phyloP scores from a whole-genome alignment of 2,113 vertebrate species.

The Pandion haliaetus region DNA sequence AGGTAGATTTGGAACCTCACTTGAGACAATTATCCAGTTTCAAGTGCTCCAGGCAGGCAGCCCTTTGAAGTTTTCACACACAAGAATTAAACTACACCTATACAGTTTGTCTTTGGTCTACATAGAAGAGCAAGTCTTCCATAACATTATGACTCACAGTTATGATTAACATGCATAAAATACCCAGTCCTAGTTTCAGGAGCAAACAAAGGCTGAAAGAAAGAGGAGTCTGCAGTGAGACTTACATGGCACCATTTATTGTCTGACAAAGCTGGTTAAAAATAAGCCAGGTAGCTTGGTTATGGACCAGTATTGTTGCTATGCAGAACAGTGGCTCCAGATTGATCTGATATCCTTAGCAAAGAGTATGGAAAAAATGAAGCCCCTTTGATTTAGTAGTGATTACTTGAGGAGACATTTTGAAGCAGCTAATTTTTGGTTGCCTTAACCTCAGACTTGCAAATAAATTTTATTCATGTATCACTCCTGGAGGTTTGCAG shows the following conservation, averaged over 20 bases:
- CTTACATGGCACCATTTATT: neutral
- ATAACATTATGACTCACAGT: neutral
- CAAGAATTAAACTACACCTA: neutral
- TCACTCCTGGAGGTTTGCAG: neutral
- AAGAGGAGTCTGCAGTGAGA: neutral
- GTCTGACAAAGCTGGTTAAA: neutral
- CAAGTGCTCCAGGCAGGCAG: neutral
- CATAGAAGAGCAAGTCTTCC: neutral
- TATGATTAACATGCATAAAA: neutral
- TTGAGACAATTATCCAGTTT: neutral
- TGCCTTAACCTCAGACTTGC: neutral
- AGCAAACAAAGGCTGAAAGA: neutral
- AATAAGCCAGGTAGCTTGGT: neutral
- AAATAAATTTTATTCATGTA: neutral
- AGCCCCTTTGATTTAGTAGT: neutral
- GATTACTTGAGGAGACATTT: neutral
- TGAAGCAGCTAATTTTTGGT: neutral
- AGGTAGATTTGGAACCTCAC: neutral
- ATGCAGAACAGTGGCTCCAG: neutral
- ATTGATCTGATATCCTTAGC: neutral
- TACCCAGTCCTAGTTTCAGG: neutral
- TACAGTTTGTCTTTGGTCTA: neutral
- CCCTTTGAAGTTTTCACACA: neutral
- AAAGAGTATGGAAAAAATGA: neutral
- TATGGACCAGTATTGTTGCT: neutral